Evolutionary conservation across 1,140 invertebrate genomes (phyloP).

Genomic region (Hycleus phaleratus): DNA sequence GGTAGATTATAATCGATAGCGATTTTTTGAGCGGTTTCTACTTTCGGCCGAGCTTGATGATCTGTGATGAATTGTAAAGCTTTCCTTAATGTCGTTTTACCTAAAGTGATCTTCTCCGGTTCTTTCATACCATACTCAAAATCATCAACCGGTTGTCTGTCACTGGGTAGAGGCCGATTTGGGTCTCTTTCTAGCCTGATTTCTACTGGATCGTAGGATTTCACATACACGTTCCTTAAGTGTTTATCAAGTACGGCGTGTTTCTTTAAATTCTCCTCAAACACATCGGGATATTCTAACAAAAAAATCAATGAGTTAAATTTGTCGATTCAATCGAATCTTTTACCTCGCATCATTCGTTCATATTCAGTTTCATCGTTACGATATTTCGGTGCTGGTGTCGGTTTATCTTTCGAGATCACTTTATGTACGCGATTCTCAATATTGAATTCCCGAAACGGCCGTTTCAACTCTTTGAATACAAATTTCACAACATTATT

Average conservation of each 20-base stretch:
- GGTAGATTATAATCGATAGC: slow-evolving; percentile 59
- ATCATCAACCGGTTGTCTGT: slow-evolving; percentile 36
- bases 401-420: slow-evolving; percentile 58
- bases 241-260: slow-evolving; percentile 49
- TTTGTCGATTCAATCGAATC: not conserved
- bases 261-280: slow-evolving; percentile 51
- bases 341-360: slow-evolving; percentile 49
- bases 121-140: slow-evolving; percentile 52
- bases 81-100: slow-evolving; percentile 47
- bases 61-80: slow-evolving; percentile 53
- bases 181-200: slow-evolving; percentile 15
- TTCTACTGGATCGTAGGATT: slow-evolving; percentile 44
- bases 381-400: slow-evolving; percentile 54
- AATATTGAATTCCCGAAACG: slow-evolving; percentile 56
- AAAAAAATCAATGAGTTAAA: slow-evolving; percentile 11
- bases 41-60: slow-evolving; percentile 51
- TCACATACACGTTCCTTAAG: slow-evolving; percentile 62
- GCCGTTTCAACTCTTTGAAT: slow-evolving; percentile 28
- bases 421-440: slow-evolving; percentile 61
- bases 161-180: slow-evolving; percentile 42
- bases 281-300: slow-evolving; percentile 52
- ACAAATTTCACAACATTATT: slow-evolving; percentile 21
- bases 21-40: slow-evolving; percentile 50
- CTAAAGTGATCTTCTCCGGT: slow-evolving; percentile 43
- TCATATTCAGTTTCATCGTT: slow-evolving; percentile 53